Conservation (phyloP, 2,113 vertebrate genomes). For the Tragelaphus buxtoni region DNA sequence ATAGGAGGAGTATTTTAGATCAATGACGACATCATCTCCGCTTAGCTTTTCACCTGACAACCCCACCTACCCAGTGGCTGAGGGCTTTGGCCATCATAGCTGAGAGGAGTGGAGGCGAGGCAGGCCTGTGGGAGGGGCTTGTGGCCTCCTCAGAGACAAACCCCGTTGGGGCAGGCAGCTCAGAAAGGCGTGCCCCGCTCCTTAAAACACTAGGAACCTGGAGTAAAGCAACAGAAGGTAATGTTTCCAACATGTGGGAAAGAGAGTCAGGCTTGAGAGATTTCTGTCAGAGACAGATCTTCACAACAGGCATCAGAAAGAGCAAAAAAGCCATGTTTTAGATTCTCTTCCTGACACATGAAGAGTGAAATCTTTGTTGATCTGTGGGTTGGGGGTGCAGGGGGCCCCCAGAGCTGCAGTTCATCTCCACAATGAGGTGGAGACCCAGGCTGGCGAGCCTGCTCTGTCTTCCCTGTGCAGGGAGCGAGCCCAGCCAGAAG, state of each 20-base stretch:
- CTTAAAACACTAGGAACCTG: not conserved
- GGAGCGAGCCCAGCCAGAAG: not conserved
- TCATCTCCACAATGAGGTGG: not conserved
- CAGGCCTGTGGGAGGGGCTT: not conserved
- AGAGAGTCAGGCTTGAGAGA: not conserved
- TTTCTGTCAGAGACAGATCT: not conserved
- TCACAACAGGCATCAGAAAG: not conserved
- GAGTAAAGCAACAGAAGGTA: not conserved
- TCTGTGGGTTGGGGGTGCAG: not conserved
- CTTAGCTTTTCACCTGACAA: not conserved
- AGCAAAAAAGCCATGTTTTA: not conserved
- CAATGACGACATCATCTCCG: not conserved
- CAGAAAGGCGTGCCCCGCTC: not conserved
- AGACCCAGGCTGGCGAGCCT: not conserved
- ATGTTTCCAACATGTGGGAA: not conserved
- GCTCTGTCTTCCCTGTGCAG: not conserved
- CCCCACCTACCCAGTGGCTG: not conserved
- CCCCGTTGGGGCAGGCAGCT: not conserved
- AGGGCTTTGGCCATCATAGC: not conserved
- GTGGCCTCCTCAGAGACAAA: not conserved
- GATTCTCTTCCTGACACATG: not conserved
- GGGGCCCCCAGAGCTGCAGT: not conserved
- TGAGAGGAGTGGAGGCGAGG: not conserved
- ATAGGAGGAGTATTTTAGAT: not conserved
- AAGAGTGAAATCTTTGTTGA: not conserved